These are phyloP conservation scores for Calosoma granatense DNA, from an alignment of 1,140 invertebrate genomes.

Conservation along the genomic window DNA sequence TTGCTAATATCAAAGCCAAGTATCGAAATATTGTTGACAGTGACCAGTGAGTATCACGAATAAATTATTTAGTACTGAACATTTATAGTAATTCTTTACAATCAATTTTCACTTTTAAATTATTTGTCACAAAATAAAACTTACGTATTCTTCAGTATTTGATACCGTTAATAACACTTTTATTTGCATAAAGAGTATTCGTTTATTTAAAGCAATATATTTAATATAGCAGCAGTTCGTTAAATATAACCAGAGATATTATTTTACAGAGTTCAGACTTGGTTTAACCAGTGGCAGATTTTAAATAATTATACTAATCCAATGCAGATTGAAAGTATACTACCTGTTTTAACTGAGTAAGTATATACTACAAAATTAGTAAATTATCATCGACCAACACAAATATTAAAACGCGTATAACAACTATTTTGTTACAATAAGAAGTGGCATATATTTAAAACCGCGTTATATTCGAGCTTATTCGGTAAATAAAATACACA, in stretches of 20 bases:
- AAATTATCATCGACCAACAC: not conserved
- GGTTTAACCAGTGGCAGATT: constrained; percentile 61
- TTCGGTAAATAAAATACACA: too few species aligned
- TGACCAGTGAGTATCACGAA: constrained; percentile 51
- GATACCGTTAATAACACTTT: too few species aligned
- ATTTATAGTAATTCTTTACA: constrained; percentile 2
- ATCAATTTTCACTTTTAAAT: too few species aligned
- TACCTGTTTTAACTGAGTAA: constrained; percentile 45
- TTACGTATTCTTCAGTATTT: too few species aligned
- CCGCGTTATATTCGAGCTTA: too few species aligned
- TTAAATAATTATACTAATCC: constrained; percentile 52
- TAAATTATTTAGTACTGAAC: constrained; percentile 10
- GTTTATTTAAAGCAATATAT: too few species aligned
- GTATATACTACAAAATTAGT: constrained; percentile 25
- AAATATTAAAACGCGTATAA: not conserved
- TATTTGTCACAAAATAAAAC: too few species aligned
- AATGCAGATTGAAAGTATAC: constrained; percentile 49
- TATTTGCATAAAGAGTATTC: too few species aligned
- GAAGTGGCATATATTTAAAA: too few species aligned
- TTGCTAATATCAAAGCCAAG: constrained; percentile 43
- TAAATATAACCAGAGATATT: too few species aligned
- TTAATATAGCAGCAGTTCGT: too few species aligned
- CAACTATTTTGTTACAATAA: not conserved
- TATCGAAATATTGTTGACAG: constrained; percentile 43
- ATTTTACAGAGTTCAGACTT: constrained; percentile 48